Evolutionary conservation across 2,888 invertebrate genomes (phyloP), one percentile per base, ranked within the genome.

Genomic region (Anthophora plumipes): DNA sequence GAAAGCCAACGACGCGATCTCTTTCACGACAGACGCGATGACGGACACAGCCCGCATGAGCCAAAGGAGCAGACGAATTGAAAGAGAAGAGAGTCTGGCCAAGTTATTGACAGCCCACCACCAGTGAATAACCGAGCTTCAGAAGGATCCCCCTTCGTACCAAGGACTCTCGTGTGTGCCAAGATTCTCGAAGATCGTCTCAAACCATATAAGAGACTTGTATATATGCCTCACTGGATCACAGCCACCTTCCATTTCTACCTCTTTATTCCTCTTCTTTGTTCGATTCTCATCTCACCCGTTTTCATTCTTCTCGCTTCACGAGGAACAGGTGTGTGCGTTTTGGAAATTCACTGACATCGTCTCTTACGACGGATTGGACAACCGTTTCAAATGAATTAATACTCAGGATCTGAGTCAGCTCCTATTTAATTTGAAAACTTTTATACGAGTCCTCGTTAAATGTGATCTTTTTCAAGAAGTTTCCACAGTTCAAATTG

Each of bases 81-180:
- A 77, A 81, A 74, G 72, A 66, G 77, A 68, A 43, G 72, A 60
- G 73, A 59, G 67, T 54, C 76, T 63, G 82, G 50, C 70, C 83
- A 60, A 83, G 80, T 82, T 88, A 88, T 87, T 81, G 89, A 86
- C 85, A 86, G 79, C 63, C 54, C 59, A 50, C 67, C 73, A 59
- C 72, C 70, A 87, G 84, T 85, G 88, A 88, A 88, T 87, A 87
- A 87, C 85, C 75, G 82, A 82, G 79, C 74, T 77, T 31, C 76
- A 57, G 54, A 37, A 68, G 80, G 70, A 76, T 80, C 71, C 50
- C 60, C 64, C 31, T 31, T 41, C 37, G 54, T 41, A 46, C 48
- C 59, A 46, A 37, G 17, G 67, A 46, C 43, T 50, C 57, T 50
- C 57, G 46, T 41, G 20, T 52, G 69, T 57, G 69, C 78, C 68